These are phyloP conservation scores for Neopelma chrysocephalum DNA, from an alignment of 2,797 vertebrate genomes.

Conservation along the genomic window DNA sequence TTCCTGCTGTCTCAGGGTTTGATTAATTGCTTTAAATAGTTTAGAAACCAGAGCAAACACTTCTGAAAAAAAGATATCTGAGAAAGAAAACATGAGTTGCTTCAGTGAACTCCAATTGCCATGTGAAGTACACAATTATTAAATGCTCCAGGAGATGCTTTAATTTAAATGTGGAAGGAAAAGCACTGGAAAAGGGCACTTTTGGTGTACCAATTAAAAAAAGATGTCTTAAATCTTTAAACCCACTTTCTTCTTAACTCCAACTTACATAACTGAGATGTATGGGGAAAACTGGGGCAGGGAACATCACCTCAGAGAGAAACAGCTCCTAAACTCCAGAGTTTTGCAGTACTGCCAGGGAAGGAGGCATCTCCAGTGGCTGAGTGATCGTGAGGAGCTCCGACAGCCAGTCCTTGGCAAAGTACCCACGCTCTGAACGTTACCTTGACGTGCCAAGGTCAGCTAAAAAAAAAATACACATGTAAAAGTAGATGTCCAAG, in stretches of 20 bases:
- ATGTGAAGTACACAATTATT: conserved; percentile 46
- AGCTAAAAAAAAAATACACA: neutral
- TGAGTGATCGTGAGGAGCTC: neutral
- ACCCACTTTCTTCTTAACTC: neutral
- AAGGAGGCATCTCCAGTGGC: neutral
- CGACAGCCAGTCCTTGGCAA: neutral
- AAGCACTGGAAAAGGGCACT: neutral
- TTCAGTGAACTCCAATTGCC: conserved; percentile 60
- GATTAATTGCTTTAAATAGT: conserved; percentile 53
- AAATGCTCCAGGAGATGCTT: conserved; percentile 52
- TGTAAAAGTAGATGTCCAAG: neutral
- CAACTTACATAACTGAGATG: conserved; percentile 16
- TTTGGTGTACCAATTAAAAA: conserved; percentile 48
- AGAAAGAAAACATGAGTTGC: conserved; percentile 52
- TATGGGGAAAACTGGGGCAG: conserved; percentile 5
- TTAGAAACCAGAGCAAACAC: conserved; percentile 7
- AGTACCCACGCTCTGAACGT: neutral
- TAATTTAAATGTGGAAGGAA: conserved; percentile 23
- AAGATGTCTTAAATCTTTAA: neutral
- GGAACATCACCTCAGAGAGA: neutral
- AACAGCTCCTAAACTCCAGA: neutral
- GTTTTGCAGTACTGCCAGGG: neutral
- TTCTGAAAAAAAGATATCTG: conserved; percentile 11
- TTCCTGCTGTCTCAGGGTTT: neutral
- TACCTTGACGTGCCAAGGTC: neutral